These are phyloP conservation scores for Muricea muricata DNA, from an alignment of 92 coral and sea anemone species.

Conservation along the genomic window DNA sequence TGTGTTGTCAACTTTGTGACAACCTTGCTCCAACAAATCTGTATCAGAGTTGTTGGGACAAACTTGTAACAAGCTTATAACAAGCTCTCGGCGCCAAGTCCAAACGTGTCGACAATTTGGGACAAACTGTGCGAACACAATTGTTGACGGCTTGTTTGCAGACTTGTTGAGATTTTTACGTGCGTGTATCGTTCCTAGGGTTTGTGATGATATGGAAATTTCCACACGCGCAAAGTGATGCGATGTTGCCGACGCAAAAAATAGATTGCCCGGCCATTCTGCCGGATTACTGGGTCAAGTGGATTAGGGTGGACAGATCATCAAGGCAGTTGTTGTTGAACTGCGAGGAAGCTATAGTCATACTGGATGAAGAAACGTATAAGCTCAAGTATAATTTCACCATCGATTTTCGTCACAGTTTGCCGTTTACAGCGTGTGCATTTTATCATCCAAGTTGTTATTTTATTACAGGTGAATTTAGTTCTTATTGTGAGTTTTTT, in stretches of 20 bases:
- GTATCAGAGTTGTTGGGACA: too few species aligned
- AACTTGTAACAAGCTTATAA: too few species aligned
- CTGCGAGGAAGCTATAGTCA: slow-evolving; percentile 80
- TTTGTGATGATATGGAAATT: slow-evolving; percentile 92
- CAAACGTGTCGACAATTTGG: too few species aligned
- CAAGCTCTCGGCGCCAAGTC: too few species aligned
- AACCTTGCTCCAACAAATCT: too few species aligned
- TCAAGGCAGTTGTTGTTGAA: slow-evolving; percentile 80
- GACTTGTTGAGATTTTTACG: too few species aligned
- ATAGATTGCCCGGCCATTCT: slow-evolving; percentile 71
- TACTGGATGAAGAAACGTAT: slow-evolving; percentile 69
- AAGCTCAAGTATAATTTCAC: slow-evolving; percentile 70
- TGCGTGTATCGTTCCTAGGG: slow-evolving; percentile 44
- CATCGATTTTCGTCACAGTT: slow-evolving; percentile 51
- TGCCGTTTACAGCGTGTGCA: slow-evolving; percentile 84
- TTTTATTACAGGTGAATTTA: slow-evolving; percentile 77
- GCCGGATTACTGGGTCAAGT: slow-evolving; percentile 82
- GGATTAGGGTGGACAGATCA: slow-evolving; percentile 68
- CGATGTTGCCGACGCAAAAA: slow-evolving; percentile 79
- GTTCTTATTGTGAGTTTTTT: too few species aligned
- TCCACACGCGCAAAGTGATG: slow-evolving; percentile 88
- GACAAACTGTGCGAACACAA: too few species aligned
- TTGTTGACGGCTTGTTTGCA: too few species aligned
- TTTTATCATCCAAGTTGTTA: slow-evolving; percentile 85
- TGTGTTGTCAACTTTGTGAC: too few species aligned